Base-by-base conservation (phyloP, 2,113 vertebrate species). In the Lontra canadensis region DNA sequence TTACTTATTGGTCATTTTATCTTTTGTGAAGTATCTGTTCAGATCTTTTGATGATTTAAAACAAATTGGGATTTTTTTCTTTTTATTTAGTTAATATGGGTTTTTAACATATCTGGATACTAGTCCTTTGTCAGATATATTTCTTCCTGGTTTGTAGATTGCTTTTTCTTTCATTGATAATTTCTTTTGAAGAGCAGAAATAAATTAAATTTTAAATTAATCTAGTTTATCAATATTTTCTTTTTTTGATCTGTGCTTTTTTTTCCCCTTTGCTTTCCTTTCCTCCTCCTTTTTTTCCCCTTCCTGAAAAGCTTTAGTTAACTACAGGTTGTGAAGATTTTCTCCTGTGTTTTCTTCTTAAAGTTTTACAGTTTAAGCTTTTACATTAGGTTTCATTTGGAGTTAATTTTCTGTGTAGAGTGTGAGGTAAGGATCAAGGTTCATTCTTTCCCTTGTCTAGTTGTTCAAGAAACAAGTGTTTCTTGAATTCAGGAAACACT, bases 141-240 rank as follows among this genome's bases (percentile, higher is more conserved):
- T 91, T 95, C 39, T 20, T 86, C 25, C 13, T 90, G 34, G 15
- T 52, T 63, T 94, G 34, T 69, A 78, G 14, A 73, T 65, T 92
- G 44, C 23, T 12, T 23, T 91, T 85, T 78, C 59, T 91, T 91
- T 79, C 36, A 74, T 18, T 88, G 31, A 82, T 69, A 59, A 11
- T 76, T 4, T 55, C 49, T 76, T 94, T 88, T 61, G 57, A 82
- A 36, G 39, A 92, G 42, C 74, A 74, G 49, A 87, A 47, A 11
- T 74, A 91, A 74, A 57, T 82, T 94, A 91, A 73, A 57, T 82
- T 94, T 94, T 90, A 49, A 90, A n/a, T 90, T 44, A 52, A n/a
- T 79, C 4, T 4, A 25, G 55, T 84, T 92, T 92, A 57, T 84
- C 6, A 71, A 3, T 63, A 17, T 88, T 79, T 83, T 81, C 12